Percentiles rank a stretch among this genome's conserved stretches.
Evolutionary conservation across 2,888 invertebrate species (phyloP).

Genomic region (Plemyria rubiginata): DNA sequence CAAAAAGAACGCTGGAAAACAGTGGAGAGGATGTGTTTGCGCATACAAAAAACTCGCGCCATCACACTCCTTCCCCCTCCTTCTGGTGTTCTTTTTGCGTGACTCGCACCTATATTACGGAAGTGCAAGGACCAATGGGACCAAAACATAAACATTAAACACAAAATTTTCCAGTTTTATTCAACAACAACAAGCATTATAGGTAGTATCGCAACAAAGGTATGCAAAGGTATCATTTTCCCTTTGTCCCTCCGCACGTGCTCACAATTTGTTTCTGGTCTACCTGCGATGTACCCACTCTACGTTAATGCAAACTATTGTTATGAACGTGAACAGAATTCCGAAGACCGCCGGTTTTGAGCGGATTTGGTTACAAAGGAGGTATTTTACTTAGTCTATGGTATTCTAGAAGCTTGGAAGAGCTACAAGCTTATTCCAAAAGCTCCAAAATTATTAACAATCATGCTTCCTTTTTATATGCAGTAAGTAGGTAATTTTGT

Average conservation of each 20-base stretch:
- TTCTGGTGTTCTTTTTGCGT: too few species aligned
- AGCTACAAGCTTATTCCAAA: neutral
- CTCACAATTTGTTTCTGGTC: conserved; percentile 34
- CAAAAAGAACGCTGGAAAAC: too few species aligned
- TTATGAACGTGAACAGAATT: conserved; percentile 32
- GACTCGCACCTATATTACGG: too few species aligned
- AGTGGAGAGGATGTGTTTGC: too few species aligned
- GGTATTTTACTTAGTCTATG: neutral
- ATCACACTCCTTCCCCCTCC: too few species aligned
- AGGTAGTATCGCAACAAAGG: conserved; percentile 19
- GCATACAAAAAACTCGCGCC: too few species aligned
- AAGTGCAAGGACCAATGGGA: neutral
- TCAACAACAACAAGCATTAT: too few species aligned
- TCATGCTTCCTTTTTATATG: neutral
- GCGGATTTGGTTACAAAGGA: conserved; percentile 23
- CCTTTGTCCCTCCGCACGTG: conserved; percentile 40
- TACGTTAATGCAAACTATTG: conserved; percentile 34
- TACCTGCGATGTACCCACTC: conserved; percentile 28
- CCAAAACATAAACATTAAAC: neutral
- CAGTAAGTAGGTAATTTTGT: conserved; percentile 3
- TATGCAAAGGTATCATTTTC: conserved; percentile 32
- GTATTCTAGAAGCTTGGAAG: neutral
- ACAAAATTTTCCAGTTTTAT: too few species aligned
- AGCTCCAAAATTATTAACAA: neutral
- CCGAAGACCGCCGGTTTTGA: conserved; percentile 22